Base-by-base conservation (phyloP, 2,888 invertebrate species). In the Drosophila percnosoma region DNA sequence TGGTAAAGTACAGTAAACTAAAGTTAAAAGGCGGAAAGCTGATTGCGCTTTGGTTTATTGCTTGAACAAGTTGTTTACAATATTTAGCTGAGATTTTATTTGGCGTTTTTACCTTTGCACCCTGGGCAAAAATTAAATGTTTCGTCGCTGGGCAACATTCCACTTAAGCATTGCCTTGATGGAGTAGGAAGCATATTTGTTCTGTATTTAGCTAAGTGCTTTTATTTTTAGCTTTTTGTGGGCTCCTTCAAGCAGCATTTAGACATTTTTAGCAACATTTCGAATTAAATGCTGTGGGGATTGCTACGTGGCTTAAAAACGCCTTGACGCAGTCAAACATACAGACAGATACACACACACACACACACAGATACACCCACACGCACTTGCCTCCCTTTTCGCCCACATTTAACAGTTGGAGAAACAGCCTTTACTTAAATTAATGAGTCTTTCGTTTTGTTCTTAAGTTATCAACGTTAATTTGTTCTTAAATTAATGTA, bases 201-300 rank as follows among this genome's bases (percentile, higher is more conserved):
- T 31, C 21, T 15, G 21, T 49, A 73, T 73, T 61, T 59, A 51
- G 80, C 61, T 64, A 45, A 66, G 57, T 65, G 73, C 65, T 55
- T 53, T 73, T 49, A 53, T 53, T 59, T 65, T 49, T 27, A 54
- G 33, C 49, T 42, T 54, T 65, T 77, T 71, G 73, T 53, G 73
- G 60, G 55, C 68, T 79, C 51, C 66, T 60, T 80, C 72, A 64
- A 67, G 80, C 77, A 80, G 77, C 63, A 61, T 76, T 78, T 78
- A 67, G 60, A 78, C 81, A 80, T 72, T 67, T 65, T 78, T 68
- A 71, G 63, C 77, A 64, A 53, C 77, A 78, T 57, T 77, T 69
- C 27, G 31, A 51, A 75, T 75, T 75, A 69, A 74, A 75, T 75
- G 63, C 74, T 65, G 60, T 63, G 57, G 15, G 54, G 18, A 49